phyloP scores from a whole-genome alignment of 2,113 vertebrate species.

The Tragulus kanchil region DNA sequence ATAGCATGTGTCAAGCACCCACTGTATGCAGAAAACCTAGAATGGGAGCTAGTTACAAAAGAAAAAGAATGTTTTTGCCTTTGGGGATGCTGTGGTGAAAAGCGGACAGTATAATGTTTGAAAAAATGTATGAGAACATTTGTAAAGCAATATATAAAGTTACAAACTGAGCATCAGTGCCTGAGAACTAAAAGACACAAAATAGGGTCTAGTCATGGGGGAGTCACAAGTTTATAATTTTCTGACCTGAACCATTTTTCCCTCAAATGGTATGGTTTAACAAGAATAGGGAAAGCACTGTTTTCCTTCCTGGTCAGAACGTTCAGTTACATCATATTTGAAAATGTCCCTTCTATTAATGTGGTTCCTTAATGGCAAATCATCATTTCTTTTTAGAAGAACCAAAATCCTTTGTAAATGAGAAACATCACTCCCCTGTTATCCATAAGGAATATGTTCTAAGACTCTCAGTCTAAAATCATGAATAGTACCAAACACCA shows the following conservation, averaged over 20 bases:
- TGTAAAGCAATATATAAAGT: constrained; percentile 36
- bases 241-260: not conserved
- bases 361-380: not conserved
- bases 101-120: constrained; percentile 23
- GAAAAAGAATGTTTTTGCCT: constrained; percentile 48
- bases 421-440: not conserved
- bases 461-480: not conserved
- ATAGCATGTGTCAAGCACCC: not conserved
- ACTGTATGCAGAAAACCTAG: not conserved
- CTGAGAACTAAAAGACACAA: constrained; percentile 17
- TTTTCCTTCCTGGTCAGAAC: not conserved
- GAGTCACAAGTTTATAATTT: not conserved
- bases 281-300: not conserved
- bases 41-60: constrained; percentile 47
- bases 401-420: not conserved
- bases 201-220: not conserved
- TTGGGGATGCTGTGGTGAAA: not conserved
- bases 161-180: not conserved
- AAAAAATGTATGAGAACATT: constrained; percentile 24
- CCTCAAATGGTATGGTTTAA: not conserved
- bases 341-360: constrained; percentile 30
- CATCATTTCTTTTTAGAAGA: constrained; percentile 7
- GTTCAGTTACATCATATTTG: not conserved
- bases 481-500: not conserved
- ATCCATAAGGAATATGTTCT: not conserved